Conservation (phyloP, 2,797 vertebrate genomes). For the Arrhamphus sclerolepis region DNA sequence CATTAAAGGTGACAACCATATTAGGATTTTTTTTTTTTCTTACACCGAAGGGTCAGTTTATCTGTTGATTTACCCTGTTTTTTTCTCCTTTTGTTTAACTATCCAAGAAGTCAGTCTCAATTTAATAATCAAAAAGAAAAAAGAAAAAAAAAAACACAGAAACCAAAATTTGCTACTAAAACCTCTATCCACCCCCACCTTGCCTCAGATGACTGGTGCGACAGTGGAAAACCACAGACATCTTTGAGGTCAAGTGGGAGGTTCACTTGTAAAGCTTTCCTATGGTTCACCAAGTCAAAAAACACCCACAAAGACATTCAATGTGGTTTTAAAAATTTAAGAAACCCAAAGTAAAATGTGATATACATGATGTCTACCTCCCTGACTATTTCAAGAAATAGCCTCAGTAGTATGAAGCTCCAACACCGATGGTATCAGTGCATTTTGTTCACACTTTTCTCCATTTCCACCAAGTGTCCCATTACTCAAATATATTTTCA, state of each 20-base stretch:
- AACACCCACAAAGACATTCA: slow-evolving; percentile 55
- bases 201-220: slow-evolving; percentile 61
- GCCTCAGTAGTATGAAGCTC: slow-evolving; percentile 27
- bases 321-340: slow-evolving; percentile 40
- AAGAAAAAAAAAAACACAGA: slow-evolving; percentile 13
- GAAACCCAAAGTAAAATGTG: slow-evolving; percentile 41
- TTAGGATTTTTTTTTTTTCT: slow-evolving; percentile 21
- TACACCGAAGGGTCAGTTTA: slow-evolving; percentile 12
- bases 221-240: slow-evolving; percentile 75
- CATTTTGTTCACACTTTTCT: slow-evolving; percentile 36
- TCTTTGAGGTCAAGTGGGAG: slow-evolving; percentile 74
- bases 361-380: slow-evolving; percentile 26
- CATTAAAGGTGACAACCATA: slow-evolving; percentile 33
- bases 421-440: slow-evolving; percentile 2
- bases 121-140: slow-evolving; percentile 18
- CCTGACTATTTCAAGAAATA: slow-evolving; percentile 54
- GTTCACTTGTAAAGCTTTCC: slow-evolving; percentile 50
- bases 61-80: slow-evolving; percentile 1
- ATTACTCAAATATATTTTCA: slow-evolving; percentile 15
- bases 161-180: slow-evolving; percentile 28
- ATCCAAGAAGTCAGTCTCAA: slow-evolving; percentile 1
- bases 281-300: slow-evolving; percentile 59
- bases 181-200: slow-evolving; percentile 48
- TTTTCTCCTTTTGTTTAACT: slow-evolving; percentile 14
- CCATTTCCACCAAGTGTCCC: slow-evolving; percentile 29